A percentile compares a stretch with the other conserved stretches of the same genome.
These are phyloP conservation scores for Diceros bicornis DNA, from an alignment of 2,797 vertebrate species.

Conservation along the genomic window DNA sequence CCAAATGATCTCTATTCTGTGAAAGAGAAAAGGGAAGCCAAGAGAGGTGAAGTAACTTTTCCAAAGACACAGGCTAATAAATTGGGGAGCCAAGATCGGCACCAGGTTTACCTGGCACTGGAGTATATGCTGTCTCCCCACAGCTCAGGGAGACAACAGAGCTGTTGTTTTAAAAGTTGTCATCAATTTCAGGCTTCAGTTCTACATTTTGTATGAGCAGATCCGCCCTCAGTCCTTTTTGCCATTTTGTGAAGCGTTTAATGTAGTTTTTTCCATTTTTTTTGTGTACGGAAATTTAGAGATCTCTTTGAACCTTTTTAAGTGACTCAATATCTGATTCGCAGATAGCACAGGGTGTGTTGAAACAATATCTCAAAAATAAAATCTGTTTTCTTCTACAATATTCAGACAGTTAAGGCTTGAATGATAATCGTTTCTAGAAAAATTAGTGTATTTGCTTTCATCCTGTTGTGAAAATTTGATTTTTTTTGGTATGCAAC, in stretches of 20 bases:
- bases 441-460: not conserved
- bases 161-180: not conserved
- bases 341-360: not conserved
- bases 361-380: not conserved
- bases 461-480: not conserved
- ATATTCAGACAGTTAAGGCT: not conserved
- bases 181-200: not conserved
- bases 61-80: not conserved
- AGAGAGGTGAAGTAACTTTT: not conserved
- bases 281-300: not conserved
- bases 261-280: not conserved
- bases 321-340: not conserved
- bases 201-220: not conserved
- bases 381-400: not conserved
- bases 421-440: not conserved
- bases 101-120: not conserved
- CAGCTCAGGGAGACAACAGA: not conserved
- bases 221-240: not conserved
- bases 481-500: not conserved
- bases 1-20: not conserved
- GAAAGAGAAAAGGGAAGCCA: not conserved
- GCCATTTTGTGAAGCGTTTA: not conserved
- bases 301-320: not conserved
- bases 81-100: not conserved
- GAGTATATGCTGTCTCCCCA: rapidly evolving